Base-by-base conservation (phyloP, 2,888 invertebrate species). In the Germaria angustata region DNA sequence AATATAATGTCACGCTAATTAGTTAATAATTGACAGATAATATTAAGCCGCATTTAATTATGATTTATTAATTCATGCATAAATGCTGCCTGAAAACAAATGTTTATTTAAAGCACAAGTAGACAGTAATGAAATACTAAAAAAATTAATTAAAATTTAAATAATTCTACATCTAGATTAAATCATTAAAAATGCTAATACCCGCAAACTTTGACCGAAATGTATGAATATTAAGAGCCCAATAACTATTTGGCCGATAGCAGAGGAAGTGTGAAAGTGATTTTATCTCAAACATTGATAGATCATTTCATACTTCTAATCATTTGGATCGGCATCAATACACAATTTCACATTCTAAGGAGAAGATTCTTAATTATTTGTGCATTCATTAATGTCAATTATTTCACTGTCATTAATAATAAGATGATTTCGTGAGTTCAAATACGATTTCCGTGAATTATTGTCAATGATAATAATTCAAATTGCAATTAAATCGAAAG, bases 1-100 rank as follows among this genome's bases (percentile, higher is more conserved):
- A 69, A 63, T 61, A 44, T 61, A 61, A 69, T 69, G 34, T 53
- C 53, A 69, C 34, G 44, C 44, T 77, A 69, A 77, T 77, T 77
- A 69, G 17, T 24, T 22, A 69, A 69, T 61, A 69, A 69, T 77
- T 51, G 51, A 77, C 68, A 41, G 22, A 22, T 44, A 51, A 68
- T 51, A 34, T 75, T 44, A 22, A 53, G 41, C 32, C 61, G 61
- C 15, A 44, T 77, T 72, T 72, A 66, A 72, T 66, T 79, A 59
- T 72, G 72, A 77, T 61, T 59, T 57, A 71, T 65, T 78, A 49
- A 51, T 46, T 28, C 28, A 32, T 15, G 13, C 28, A 3, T 24
- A 28, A 34, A 55, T 44, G 17, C 34, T 71, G 61, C 6, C 24
- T 44, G 7, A 28, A 61, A 65, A 51, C 39, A 15, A 13, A 55